Percentiles rank a stretch among this genome's conserved stretches.
These are phyloP conservation scores for Troilus luridus DNA, from an alignment of 2,888 invertebrate species.

Conservation along the genomic window DNA sequence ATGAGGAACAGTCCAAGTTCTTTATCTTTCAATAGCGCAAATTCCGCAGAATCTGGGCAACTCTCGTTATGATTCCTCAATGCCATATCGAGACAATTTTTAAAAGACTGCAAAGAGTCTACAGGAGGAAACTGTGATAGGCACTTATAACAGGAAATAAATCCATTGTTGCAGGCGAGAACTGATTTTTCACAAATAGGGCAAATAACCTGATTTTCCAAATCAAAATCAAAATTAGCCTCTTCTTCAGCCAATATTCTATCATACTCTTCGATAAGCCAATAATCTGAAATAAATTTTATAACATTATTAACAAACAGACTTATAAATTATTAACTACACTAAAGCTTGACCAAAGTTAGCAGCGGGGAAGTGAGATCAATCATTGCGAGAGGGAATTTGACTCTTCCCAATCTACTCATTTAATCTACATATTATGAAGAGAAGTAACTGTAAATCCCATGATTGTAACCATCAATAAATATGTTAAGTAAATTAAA, in stretches of 20 bases:
- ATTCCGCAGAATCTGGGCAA: conserved; percentile 59
- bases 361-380: no score
- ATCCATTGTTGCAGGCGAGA: not conserved
- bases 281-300: conserved; percentile 55
- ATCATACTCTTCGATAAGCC: conserved; percentile 68
- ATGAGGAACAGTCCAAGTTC: conserved; percentile 60
- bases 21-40: conserved; percentile 60
- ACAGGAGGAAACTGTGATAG: conserved; percentile 53
- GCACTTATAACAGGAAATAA: conserved; percentile 58
- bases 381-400: no score
- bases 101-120: conserved; percentile 40
- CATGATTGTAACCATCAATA: no score
- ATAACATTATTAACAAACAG: not conserved
- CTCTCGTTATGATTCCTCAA: conserved; percentile 50
- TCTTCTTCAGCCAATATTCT: conserved; percentile 66
- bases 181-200: conserved; percentile 68
- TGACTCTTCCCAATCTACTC: no score
- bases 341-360: no score
- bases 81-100: conserved; percentile 36
- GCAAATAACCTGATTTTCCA: conserved; percentile 68
- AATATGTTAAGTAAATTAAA: no score
- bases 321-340: not conserved
- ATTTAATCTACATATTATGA: no score
- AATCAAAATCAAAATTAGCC: conserved; percentile 61
- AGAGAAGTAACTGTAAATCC: no score